Evolutionary conservation across 2,888 invertebrate species (phyloP).

Genomic region (Anarsia innoxiella): DNA sequence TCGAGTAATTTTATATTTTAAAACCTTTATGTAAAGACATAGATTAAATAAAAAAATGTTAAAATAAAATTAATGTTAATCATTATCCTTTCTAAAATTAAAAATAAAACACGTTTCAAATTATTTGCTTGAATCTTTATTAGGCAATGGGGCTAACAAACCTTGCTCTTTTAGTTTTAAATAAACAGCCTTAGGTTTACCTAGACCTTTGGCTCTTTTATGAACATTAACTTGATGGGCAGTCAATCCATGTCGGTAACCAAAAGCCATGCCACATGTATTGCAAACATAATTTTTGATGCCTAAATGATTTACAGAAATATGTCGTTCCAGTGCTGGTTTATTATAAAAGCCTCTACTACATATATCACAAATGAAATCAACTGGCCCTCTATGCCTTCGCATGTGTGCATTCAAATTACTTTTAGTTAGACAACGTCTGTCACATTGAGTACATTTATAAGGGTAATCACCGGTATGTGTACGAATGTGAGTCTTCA

Average conservation of each 20-base stretch:
- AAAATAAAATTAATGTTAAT: too few species aligned
- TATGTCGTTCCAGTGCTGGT: conserved; percentile 26
- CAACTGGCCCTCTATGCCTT: conserved; percentile 21
- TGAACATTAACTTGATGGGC: conserved; percentile 34
- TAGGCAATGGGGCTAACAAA: too few species aligned
- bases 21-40: too few species aligned
- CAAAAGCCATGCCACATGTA: conserved; percentile 32
- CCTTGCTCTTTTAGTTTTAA: conserved; percentile 3
- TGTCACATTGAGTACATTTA: conserved; percentile 14
- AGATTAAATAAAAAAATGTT: too few species aligned
- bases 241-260: conserved; percentile 27
- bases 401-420: conserved; percentile 30
- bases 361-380: conserved; percentile 24
- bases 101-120: too few species aligned
- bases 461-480: conserved; percentile 17
- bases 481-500: conserved; percentile 28
- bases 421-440: conserved; percentile 32
- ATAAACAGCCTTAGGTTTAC: conserved; percentile 5
- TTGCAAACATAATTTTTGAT: conserved; percentile 30
- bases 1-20: too few species aligned
- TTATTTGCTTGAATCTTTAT: too few species aligned
- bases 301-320: conserved; percentile 23
- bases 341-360: conserved; percentile 24
- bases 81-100: too few species aligned
- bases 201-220: conserved; percentile 19